Base-by-base conservation (phyloP, 2,797 vertebrate species). In the Sebastiscus albofasciatus region DNA sequence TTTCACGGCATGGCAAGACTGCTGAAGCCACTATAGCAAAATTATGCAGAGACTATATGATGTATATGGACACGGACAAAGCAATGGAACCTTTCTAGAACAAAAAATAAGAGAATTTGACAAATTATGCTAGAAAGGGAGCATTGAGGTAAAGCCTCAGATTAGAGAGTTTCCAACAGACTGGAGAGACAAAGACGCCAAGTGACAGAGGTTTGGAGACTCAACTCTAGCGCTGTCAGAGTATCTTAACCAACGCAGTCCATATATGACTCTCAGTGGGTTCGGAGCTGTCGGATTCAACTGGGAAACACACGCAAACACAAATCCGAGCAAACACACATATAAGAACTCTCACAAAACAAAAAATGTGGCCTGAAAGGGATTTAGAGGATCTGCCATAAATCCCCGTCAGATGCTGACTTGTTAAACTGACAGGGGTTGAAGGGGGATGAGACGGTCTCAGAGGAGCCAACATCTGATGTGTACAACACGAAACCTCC, bases 111-210 rank as follows among this genome's bases (percentile, higher is more conserved):
- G 68, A 27, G 31, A 77, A 73, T 87, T 65, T 73, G 84, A 91
- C 54, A 33, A 81, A 88, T 87, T 77, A 83, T 79, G 77, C 68
- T 7, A 79, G 83, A 85, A 86, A 82, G 77, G 79, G 59, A 72
- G 74, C 13, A 2, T 8, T 26, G 76, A 70, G 78, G 87, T 78
- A 75, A 84, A 65, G 46, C 29, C 67, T 89, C 88, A 64, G 79
- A 83, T 75, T 70, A 20, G 84, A 81, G 80, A 76, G 61, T 91
- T 91, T 91, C 88, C 87, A 85, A 75, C 77, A 80, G 87, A 82
- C 71, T 76, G 85, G 84, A 89, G 88, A 92, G 87, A 92, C 81
- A 81, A 69, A 85, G 78, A 93, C 34, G 22, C 27, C 49, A 71
- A 67, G 86, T 60, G 92, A 91, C 87, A 90, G 81, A 84, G 67